Conservation (phyloP, 2,888 invertebrate genomes). For the Sphinx pinastri region DNA sequence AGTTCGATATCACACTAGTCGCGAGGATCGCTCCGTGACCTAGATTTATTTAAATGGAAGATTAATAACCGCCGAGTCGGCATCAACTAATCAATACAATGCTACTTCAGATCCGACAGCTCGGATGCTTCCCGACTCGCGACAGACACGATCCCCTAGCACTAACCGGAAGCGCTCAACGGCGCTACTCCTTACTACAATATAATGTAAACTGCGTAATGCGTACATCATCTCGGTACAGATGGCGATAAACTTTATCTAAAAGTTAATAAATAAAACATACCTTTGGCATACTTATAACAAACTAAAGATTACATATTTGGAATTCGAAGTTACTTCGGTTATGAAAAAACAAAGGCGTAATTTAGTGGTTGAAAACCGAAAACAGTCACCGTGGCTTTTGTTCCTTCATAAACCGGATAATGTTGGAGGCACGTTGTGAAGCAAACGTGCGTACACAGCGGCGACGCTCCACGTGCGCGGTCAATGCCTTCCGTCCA, state of each 20-base stretch:
- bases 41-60: constrained; percentile 44
- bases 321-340: constrained; percentile 31
- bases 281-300: constrained; percentile 35
- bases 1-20: constrained; percentile 45
- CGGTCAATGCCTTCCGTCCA: constrained; percentile 70
- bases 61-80: constrained; percentile 36
- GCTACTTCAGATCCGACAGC: neutral
- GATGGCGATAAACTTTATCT: constrained; percentile 19
- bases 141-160: constrained; percentile 3
- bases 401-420: constrained; percentile 34
- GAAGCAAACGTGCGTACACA: constrained; percentile 5
- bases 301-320: constrained; percentile 44
- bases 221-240: neutral
- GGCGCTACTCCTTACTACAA: constrained; percentile 20
- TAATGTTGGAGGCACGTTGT: constrained; percentile 6
- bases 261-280: constrained; percentile 14
- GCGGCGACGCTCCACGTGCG: constrained; percentile 69
- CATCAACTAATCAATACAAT: constrained; percentile 27
- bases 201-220: constrained; percentile 13
- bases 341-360: constrained; percentile 38
- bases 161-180: constrained; percentile 14
- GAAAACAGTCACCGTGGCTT: constrained; percentile 32
- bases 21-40: constrained; percentile 34
- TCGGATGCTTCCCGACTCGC: constrained; percentile 6
- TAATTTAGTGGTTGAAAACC: constrained; percentile 28